Evolutionary conservation across 1,140 invertebrate species (phyloP).

Genomic region (Drosophila grimshawi): DNA sequence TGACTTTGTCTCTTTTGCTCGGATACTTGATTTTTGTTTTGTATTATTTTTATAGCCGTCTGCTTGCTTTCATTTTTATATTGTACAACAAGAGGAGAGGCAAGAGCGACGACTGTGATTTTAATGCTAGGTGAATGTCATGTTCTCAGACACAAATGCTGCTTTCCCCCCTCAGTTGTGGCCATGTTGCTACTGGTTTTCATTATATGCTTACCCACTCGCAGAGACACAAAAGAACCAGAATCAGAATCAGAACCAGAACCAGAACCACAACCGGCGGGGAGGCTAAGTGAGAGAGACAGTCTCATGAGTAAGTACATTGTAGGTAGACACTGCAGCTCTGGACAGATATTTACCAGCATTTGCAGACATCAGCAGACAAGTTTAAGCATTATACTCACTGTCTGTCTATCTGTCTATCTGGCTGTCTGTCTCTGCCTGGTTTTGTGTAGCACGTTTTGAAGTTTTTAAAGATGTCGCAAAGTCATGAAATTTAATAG

Average conservation of each 20-base stretch:
- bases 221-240: slow-evolving; percentile 25
- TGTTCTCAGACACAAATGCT: slow-evolving; percentile 55
- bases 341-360: slow-evolving; percentile 36
- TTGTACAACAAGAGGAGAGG: slow-evolving; percentile 25
- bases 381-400: slow-evolving; percentile 51
- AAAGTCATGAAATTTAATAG: slow-evolving; percentile 71
- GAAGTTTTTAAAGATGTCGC: slow-evolving; percentile 46
- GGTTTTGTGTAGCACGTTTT: slow-evolving; percentile 18
- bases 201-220: slow-evolving; percentile 63
- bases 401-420: not conserved
- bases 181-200: slow-evolving; percentile 64
- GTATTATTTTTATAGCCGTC: slow-evolving; percentile 61
- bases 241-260: too few species aligned
- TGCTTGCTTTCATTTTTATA: slow-evolving; percentile 77
- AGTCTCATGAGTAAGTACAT: slow-evolving; percentile 11
- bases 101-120: slow-evolving; percentile 47
- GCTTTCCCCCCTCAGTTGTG: not conserved
- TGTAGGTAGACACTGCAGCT: slow-evolving; percentile 4
- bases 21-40: slow-evolving; percentile 44
- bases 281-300: not conserved
- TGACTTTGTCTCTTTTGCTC: slow-evolving; percentile 74
- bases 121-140: slow-evolving; percentile 78
- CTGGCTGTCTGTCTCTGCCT: slow-evolving; percentile 2
- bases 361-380: slow-evolving; percentile 43
- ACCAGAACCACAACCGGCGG: not conserved